Evolutionary conservation across 2,888 invertebrate species (phyloP).

Genomic region (Dorcus hopei): DNA sequence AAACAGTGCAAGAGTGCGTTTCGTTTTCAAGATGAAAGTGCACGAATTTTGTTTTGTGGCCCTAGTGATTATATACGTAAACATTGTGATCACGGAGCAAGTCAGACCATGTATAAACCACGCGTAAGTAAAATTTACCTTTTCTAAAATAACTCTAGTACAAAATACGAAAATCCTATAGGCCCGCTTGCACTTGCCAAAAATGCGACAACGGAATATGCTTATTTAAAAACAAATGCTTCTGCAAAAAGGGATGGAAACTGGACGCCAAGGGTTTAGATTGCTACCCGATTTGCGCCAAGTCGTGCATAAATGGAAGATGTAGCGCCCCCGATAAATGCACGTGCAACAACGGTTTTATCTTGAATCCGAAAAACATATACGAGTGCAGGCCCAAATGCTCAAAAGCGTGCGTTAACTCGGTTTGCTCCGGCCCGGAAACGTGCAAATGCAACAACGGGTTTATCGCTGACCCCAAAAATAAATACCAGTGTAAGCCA

Average conservation of each 20-base stretch:
- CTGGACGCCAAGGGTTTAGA: constrained; percentile 38
- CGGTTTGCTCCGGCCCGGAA: constrained; percentile 46
- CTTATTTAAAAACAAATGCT: constrained; percentile 45
- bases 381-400: constrained; percentile 34
- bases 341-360: constrained; percentile 18
- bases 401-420: constrained; percentile 44
- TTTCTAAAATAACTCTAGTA: too few species aligned
- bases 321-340: constrained; percentile 17
- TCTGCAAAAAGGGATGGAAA: constrained; percentile 47
- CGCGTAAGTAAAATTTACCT: too few species aligned
- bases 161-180: too few species aligned
- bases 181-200: too few species aligned
- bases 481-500: constrained; percentile 30
- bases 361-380: constrained; percentile 21
- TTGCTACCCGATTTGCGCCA: constrained; percentile 10
- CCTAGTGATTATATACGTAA: too few species aligned
- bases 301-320: constrained; percentile 12
- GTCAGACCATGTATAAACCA: too few species aligned
- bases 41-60: too few species aligned
- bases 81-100: too few species aligned
- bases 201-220: constrained; percentile 43
- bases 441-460: constrained; percentile 25
- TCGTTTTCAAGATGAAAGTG: too few species aligned
- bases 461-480: constrained; percentile 6
- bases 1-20: too few species aligned